A percentile compares a stretch with the other conserved stretches of the same genome.
Conservation (phyloP, 2,797 vertebrate genomes). For the Neostethus bicornis region DNA sequence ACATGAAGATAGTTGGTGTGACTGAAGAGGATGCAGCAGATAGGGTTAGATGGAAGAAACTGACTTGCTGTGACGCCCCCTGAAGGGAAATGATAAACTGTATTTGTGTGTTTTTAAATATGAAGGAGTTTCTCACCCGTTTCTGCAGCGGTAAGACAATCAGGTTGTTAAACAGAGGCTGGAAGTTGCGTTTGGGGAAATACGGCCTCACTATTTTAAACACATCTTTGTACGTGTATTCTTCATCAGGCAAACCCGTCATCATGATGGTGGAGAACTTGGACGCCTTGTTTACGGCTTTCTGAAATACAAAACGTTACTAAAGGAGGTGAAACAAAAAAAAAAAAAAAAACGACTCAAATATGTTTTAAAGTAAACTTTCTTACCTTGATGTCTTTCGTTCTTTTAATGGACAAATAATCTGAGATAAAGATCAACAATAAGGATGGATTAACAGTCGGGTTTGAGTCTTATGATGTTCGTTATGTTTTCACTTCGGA, state of each 20-base stretch:
- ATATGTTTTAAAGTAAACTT: not conserved
- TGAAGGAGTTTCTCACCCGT: slow-evolving; percentile 61
- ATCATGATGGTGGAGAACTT: slow-evolving; percentile 70
- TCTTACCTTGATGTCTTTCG: slow-evolving; percentile 19
- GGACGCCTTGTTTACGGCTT: not conserved
- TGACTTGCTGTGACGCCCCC: too few relatives aligned
- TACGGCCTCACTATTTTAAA: slow-evolving; percentile 78
- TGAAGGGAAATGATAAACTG: too few relatives aligned
- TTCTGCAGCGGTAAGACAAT: slow-evolving; percentile 51
- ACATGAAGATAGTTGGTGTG: too few relatives aligned
- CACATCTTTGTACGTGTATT: slow-evolving; percentile 78
- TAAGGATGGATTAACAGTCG: too few relatives aligned
- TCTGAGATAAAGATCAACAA: slow-evolving; percentile 37
- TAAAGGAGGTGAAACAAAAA: not conserved
- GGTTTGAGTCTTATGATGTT: too few relatives aligned
- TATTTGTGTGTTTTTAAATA: too few relatives aligned
- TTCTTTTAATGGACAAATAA: slow-evolving; percentile 5
- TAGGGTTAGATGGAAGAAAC: too few relatives aligned
- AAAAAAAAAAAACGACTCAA: not conserved
- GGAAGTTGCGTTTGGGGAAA: slow-evolving; percentile 58
- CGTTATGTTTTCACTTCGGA: too few relatives aligned
- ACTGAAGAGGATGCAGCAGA: too few relatives aligned
- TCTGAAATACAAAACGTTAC: slow-evolving; percentile 22
- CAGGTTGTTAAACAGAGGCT: slow-evolving; percentile 43
- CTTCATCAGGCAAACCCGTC: slow-evolving; percentile 81